phyloP scores from a whole-genome alignment of 2,797 vertebrate genomes.

The Hylomyscus alleni region DNA sequence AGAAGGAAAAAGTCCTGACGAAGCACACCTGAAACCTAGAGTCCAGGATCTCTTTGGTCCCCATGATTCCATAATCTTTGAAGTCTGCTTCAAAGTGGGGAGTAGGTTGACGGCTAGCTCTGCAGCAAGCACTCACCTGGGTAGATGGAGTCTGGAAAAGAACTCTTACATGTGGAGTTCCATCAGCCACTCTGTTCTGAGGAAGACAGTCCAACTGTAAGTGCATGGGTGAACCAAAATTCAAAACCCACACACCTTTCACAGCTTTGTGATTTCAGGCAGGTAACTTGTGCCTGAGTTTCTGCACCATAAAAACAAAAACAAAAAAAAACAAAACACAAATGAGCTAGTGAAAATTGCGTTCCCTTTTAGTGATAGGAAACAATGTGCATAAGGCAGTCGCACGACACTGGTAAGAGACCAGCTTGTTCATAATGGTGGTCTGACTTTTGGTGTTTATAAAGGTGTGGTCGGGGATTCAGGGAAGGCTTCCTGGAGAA shows the following conservation, averaged over 20 bases:
- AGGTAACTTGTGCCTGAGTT: background rate
- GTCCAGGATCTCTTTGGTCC: background rate
- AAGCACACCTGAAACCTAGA: background rate
- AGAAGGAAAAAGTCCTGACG: conserved; percentile 15
- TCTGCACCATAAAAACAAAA: conserved; percentile 59
- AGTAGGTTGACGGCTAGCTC: background rate
- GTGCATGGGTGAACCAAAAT: background rate
- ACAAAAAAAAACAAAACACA: no score
- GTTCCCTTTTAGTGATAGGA: background rate
- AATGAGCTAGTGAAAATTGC: background rate
- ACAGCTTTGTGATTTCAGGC: background rate
- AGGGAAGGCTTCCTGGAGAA: conserved; percentile 65
- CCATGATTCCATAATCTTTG: background rate
- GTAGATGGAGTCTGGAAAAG: background rate
- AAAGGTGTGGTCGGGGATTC: background rate
- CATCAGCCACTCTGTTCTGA: background rate
- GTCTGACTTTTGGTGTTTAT: conserved; percentile 22
- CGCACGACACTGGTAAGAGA: background rate
- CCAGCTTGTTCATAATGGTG: background rate
- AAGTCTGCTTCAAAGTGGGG: conserved; percentile 21
- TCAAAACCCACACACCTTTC: conserved; percentile 9
- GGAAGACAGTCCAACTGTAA: background rate
- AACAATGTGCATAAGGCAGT: background rate
- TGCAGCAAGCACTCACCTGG: background rate
- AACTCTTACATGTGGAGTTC: background rate